Evolutionary conservation across 2,888 invertebrate genomes (phyloP), one percentile per base, ranked within the genome.

Genomic region (Aspidiotus rigidus): DNA sequence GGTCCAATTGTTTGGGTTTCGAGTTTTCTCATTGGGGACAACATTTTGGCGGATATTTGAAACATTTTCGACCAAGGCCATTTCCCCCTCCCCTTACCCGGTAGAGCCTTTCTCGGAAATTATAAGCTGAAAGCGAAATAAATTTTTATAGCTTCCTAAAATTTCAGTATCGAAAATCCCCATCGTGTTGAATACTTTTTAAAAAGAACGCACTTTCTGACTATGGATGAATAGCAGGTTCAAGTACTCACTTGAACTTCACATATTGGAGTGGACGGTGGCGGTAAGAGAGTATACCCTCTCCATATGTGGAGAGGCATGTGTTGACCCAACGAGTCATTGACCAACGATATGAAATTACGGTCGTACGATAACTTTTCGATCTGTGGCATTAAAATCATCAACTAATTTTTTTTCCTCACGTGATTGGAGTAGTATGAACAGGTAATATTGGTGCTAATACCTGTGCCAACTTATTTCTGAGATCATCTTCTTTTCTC

Each of bases 281-380:
- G 17, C 2, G 71, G 70, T 5, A 71, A 0, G 44, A 71, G 57
- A 28, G 53, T 16, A 15, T 67, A 72, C 13, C 70, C 71, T 57
- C 72, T 49, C 28, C 39, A 62, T 15, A 70, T 54, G 41, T 73
- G 72, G n/a, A 54, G 56, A 3, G 67, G 69, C 16, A 72, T 61
- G 7, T 60, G 53, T 17, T 56, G 69, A 15, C 67, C 44, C 63
- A 72, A 73, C 11, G 70, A 71, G n/a, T 66, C 71, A 41, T 73
- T 72, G n/a, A 71, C 62, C 40, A 73, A 40, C 39, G 71, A 71
- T 16, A 72, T 64, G n/a, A 71, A 74, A 17, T 74, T 72, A 42
- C 67, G 71, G 54, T 74, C 71, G 11, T 71, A 69, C 0, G 71
- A 49, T 69, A 64, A 69, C 40, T 64, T 15, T 40, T 70, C 66